These are phyloP conservation scores for Melanostigma gelatinosum DNA, from an alignment of 2,113 vertebrate species.

Conservation along the genomic window DNA sequence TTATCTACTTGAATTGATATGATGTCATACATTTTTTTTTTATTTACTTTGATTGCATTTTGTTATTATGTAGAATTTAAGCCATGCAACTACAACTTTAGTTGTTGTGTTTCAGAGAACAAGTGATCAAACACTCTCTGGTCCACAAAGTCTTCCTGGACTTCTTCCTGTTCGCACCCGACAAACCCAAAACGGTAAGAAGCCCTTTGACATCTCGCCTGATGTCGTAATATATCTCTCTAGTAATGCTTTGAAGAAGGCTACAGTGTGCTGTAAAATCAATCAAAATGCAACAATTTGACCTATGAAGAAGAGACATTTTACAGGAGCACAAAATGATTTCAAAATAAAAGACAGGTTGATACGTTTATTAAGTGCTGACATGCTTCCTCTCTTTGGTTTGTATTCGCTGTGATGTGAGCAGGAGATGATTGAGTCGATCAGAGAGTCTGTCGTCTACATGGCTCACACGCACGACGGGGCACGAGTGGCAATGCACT, in stretches of 20 bases:
- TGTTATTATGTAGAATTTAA: not conserved
- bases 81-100: not conserved
- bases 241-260: not conserved
- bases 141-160: conserved; percentile 98
- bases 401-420: not conserved
- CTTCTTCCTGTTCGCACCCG: conserved; percentile 87
- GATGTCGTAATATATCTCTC: not conserved
- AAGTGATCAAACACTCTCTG: conserved; percentile 96
- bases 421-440: conserved; percentile 96
- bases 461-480: conserved; percentile 95
- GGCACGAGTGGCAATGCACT: conserved; percentile 94
- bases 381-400: not conserved
- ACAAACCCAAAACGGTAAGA: conserved; percentile 91
- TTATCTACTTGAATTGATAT: not conserved
- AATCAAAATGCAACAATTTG: not conserved
- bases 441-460: conserved; percentile 94
- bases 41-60: not conserved
- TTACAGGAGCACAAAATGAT: not conserved
- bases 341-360: not conserved
- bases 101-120: conserved; percentile 83
- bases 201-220: not conserved
- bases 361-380: not conserved
- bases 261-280: not conserved
- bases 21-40: not conserved
- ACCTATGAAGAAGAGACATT: not conserved